These are phyloP conservation scores for Nematostella vectensis DNA, from an alignment of 92 coral and sea anemone genomes.

Conservation along the genomic window DNA sequence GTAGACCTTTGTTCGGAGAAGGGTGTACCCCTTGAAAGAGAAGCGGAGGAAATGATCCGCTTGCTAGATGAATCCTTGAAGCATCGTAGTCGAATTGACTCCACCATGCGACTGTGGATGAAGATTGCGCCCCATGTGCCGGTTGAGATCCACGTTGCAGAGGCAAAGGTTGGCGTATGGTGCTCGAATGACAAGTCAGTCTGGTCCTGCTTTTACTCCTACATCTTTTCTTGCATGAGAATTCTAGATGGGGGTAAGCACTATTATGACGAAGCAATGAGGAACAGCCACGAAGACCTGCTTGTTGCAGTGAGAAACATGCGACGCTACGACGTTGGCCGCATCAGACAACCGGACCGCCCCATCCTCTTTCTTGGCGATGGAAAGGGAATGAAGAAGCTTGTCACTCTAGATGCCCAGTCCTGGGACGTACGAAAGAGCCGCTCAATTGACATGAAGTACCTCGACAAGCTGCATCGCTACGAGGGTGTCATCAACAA, in stretches of 20 bases:
- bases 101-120: constrained; percentile 65
- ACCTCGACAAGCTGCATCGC: constrained; percentile 16
- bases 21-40: constrained; percentile 3
- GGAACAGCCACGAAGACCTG: constrained; percentile 30
- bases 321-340: constrained; percentile 33
- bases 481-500: constrained; percentile 39
- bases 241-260: constrained; percentile 37
- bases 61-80: constrained; percentile 36
- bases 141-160: constrained; percentile 31
- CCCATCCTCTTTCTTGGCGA: constrained; percentile 53
- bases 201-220: constrained; percentile 32
- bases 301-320: constrained; percentile 12
- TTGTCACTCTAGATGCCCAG: constrained; percentile 24
- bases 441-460: constrained; percentile 17
- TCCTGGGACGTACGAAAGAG: constrained; percentile 25
- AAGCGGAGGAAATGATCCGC: constrained; percentile 14
- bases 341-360: constrained; percentile 45
- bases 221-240: constrained; percentile 39
- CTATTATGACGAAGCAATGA: constrained; percentile 12
- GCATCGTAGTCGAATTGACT: constrained; percentile 21
- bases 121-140: constrained; percentile 38
- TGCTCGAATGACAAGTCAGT: constrained; percentile 41
- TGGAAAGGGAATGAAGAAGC: constrained; percentile 46
- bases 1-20: constrained; percentile 26
- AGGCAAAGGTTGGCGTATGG: constrained; percentile 35